Conservation (phyloP, 1,140 invertebrate species). For the Drosophila repleta region DNA sequence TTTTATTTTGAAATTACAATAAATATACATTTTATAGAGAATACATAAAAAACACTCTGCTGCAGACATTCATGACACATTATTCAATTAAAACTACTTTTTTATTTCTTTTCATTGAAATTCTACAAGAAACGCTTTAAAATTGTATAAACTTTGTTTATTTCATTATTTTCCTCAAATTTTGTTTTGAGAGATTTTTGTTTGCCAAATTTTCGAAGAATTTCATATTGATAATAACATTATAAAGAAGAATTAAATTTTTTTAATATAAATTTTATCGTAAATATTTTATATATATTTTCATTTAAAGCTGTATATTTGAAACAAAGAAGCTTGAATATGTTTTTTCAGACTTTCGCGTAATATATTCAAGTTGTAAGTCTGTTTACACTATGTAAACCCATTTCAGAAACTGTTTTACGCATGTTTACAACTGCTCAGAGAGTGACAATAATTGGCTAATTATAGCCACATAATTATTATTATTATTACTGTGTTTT, state of each 20-base stretch:
- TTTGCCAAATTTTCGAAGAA: background rate
- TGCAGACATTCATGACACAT: no score
- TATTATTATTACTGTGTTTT: conserved; percentile 8
- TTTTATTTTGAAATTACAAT: no score
- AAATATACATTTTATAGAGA: no score
- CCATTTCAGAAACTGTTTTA: conserved; percentile 15
- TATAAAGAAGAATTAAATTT: background rate
- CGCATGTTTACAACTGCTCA: background rate
- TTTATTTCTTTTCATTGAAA: no score
- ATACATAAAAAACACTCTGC: no score
- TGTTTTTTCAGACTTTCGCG: no score
- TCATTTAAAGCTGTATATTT: background rate
- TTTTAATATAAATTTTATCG: background rate
- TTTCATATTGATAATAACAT: background rate
- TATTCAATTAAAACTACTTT: no score
- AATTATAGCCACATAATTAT: conserved; percentile 6
- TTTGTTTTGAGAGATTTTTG: no score
- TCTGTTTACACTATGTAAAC: background rate
- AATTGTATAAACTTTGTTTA: no score
- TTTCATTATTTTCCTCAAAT: no score
- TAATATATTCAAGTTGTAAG: background rate
- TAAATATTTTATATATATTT: no score
- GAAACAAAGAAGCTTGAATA: background rate
- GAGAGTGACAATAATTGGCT: background rate
- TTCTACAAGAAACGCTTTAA: no score